Percentiles rank a stretch among this genome's conserved stretches.
Evolutionary conservation across 2,888 invertebrate genomes (phyloP).

Genomic region (Pocota personata): DNA sequence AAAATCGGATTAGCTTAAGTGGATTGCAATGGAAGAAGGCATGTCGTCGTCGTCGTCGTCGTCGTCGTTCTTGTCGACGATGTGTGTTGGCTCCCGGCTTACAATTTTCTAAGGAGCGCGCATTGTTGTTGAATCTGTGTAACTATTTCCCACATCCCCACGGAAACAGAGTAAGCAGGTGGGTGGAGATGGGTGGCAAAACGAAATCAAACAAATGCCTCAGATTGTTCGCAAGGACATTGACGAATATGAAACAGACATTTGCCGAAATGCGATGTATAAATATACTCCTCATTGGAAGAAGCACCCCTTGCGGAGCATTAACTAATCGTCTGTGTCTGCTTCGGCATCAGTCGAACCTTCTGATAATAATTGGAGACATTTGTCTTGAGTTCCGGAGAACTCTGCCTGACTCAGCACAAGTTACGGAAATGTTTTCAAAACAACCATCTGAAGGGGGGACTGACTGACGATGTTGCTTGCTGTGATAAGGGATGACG

Average conservation of each 20-base stretch:
- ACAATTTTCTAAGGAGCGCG: conserved; percentile 24
- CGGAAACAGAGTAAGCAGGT: too few relatives aligned
- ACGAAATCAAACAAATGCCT: conserved; percentile 64
- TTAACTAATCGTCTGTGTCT: conserved; percentile 63
- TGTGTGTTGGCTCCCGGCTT: conserved; percentile 43
- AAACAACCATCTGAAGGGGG: conserved; percentile 38
- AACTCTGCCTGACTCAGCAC: conserved; percentile 28
- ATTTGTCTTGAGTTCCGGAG: conserved; percentile 56
- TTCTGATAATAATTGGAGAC: conserved; percentile 62
- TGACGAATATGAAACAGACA: conserved; percentile 71
- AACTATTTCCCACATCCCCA: conserved; percentile 10
- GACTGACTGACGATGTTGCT: conserved; percentile 32
- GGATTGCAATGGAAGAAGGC: conserved; percentile 71
- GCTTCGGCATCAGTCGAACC: conserved; percentile 45
- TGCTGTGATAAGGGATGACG: conserved; percentile 57
- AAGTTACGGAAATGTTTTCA: conserved; percentile 22
- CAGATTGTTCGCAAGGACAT: conserved; percentile 63
- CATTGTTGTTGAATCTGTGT: conserved; percentile 52
- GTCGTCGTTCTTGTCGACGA: conserved; percentile 6
- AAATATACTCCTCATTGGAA: conserved; percentile 41
- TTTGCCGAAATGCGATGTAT: conserved; percentile 62
- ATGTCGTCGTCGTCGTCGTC: conserved; percentile 44
- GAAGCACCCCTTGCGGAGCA: conserved; percentile 24
- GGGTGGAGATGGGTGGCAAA: neutral
- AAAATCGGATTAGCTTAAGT: conserved; percentile 74